Evolutionary conservation across 2,113 vertebrate genomes (phyloP).

Genomic region (Neoarius graeffei): DNA sequence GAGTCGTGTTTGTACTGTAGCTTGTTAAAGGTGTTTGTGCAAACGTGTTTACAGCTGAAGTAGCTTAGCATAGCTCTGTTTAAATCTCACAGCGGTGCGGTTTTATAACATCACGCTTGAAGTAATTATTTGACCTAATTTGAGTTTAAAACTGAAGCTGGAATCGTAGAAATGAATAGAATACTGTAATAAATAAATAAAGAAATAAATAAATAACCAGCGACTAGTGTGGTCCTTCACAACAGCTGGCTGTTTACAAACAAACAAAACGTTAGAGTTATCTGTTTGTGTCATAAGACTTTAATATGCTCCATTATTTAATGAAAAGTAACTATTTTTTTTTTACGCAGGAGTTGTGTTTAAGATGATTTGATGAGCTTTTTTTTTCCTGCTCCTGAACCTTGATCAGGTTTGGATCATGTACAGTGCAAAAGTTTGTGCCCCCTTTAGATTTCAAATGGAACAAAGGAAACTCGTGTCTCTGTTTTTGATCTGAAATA

Average conservation of each 20-base stretch:
- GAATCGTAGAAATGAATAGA: background rate
- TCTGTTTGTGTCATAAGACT: too few relatives aligned
- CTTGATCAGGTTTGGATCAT: background rate
- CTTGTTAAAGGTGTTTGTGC: background rate
- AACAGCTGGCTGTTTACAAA: conserved; percentile 6
- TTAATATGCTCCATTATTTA: background rate
- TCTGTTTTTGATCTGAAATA: background rate
- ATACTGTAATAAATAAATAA: background rate
- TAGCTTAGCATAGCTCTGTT: background rate
- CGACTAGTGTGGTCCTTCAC: background rate
- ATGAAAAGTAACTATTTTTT: background rate
- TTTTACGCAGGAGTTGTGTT: background rate
- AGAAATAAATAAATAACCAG: background rate
- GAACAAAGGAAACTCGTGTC: background rate
- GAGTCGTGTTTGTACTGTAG: background rate
- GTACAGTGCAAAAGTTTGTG: background rate
- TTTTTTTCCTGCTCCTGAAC: background rate
- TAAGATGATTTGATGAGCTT: background rate
- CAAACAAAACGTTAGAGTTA: background rate
- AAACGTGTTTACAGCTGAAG: conserved; percentile 4
- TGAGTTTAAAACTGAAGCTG: background rate
- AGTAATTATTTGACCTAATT: background rate
- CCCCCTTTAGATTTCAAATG: background rate
- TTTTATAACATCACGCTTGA: background rate
- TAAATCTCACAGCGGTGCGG: background rate